phyloP scores from a whole-genome alignment of 2,797 vertebrate genomes.

The Anolis apletophallus region DNA sequence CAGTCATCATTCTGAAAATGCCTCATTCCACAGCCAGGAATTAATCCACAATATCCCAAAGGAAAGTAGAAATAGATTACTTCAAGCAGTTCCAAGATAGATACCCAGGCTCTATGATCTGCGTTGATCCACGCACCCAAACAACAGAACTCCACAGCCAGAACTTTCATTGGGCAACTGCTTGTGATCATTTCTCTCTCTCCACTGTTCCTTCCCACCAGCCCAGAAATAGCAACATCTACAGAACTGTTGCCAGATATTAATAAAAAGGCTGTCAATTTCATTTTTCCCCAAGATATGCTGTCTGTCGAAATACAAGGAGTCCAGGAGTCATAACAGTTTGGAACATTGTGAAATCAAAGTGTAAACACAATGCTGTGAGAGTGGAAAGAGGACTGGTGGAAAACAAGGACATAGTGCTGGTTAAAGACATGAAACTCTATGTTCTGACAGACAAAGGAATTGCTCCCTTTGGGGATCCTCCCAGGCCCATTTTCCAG shows the following conservation, averaged over 20 bases:
- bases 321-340: conserved; percentile 62
- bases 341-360: conserved; percentile 72
- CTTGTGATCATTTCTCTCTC: neutral
- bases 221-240: neutral
- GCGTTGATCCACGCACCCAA: no score
- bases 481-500: conserved; percentile 71
- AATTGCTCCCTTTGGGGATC: conserved; percentile 59
- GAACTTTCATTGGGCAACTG: neutral
- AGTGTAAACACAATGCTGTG: conserved; percentile 68
- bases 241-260: neutral
- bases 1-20: no score
- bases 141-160: no score
- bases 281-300: conserved; percentile 59
- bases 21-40: no score
- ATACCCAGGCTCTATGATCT: no score
- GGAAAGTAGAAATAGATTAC: no score
- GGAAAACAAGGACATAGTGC: conserved; percentile 66
- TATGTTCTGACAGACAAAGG: conserved; percentile 75
- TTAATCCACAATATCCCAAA: no score
- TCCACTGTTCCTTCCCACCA: neutral
- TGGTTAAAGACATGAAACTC: conserved; percentile 71
- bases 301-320: conserved; percentile 67
- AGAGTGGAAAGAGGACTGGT: conserved; percentile 74
- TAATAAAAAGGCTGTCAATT: neutral
- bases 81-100: no score